These are phyloP conservation scores for Campoplex nolae DNA, from an alignment of 2,888 invertebrate species.

Conservation along the genomic window DNA sequence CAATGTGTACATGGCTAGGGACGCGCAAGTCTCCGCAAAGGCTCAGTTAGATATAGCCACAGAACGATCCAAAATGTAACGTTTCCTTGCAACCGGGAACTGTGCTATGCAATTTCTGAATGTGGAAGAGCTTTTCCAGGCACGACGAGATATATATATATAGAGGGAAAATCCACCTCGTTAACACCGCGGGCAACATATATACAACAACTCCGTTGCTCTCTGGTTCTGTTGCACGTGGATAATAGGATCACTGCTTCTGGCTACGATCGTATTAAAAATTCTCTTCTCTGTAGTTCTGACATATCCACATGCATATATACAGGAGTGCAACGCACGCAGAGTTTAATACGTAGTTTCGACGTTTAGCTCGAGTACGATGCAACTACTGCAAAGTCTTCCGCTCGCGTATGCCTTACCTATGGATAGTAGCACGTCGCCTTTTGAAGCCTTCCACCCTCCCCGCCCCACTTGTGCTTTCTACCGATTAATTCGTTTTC, in stretches of 20 bases:
- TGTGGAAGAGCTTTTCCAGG: slow-evolving; percentile 39
- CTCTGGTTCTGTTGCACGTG: slow-evolving; percentile 32
- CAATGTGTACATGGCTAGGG: background rate
- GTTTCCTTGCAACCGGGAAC: slow-evolving; percentile 18
- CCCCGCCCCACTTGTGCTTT: background rate
- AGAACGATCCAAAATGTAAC: slow-evolving; percentile 47
- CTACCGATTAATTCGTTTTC: slow-evolving; percentile 28
- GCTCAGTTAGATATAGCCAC: slow-evolving; percentile 34
- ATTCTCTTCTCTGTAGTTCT: slow-evolving; percentile 34
- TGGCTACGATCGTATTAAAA: slow-evolving; percentile 49
- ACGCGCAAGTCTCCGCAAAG: slow-evolving; percentile 36
- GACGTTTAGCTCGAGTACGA: slow-evolving; percentile 26
- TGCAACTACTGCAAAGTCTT: slow-evolving; percentile 31
- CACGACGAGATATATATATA: slow-evolving; percentile 25
- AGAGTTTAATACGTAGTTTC: slow-evolving; percentile 42
- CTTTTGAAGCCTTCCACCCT: slow-evolving; percentile 54
- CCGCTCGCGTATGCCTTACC: slow-evolving; percentile 6
- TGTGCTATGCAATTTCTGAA: slow-evolving; percentile 33
- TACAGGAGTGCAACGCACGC: background rate
- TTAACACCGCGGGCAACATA: slow-evolving; percentile 56
- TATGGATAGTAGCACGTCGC: slow-evolving; percentile 49
- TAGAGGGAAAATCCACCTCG: slow-evolving; percentile 49
- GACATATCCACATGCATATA: background rate
- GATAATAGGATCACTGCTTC: slow-evolving; percentile 57
- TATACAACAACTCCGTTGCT: slow-evolving; percentile 47